These are phyloP conservation scores for Andrena chrysosceles DNA, from an alignment of 2,888 invertebrate genomes.

Conservation along the genomic window DNA sequence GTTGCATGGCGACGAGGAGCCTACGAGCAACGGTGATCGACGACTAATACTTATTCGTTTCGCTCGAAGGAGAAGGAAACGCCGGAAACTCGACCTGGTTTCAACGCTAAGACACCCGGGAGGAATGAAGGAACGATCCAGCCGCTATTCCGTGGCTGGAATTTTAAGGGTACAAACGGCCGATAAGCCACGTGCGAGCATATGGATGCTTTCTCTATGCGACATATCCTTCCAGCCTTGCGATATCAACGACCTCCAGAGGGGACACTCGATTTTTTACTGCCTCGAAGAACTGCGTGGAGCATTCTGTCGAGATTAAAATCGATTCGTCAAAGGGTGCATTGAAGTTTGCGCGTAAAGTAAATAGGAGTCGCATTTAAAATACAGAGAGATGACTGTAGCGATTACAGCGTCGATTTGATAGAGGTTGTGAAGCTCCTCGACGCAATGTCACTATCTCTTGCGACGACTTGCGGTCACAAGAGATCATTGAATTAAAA, in stretches of 20 bases:
- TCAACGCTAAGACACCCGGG: background rate
- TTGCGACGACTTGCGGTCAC: too few species aligned
- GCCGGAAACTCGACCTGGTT: slow-evolving; percentile 19
- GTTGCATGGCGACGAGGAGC: background rate
- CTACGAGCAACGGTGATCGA: slow-evolving; percentile 54
- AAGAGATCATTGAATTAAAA: too few species aligned
- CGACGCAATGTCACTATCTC: too few species aligned
- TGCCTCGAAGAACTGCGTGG: background rate
- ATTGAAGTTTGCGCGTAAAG: slow-evolving; percentile 21
- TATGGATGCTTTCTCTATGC: background rate
- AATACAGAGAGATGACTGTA: too few species aligned
- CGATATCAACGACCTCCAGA: too few species aligned
- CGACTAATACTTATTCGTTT: slow-evolving; percentile 35
- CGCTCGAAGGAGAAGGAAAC: slow-evolving; percentile 5
- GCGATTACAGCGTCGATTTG: too few species aligned
- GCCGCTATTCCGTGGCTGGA: slow-evolving; percentile 43
- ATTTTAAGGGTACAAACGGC: slow-evolving; percentile 34
- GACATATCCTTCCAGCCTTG: too few species aligned
- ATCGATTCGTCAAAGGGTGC: slow-evolving; percentile 38
- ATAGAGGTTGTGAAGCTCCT: too few species aligned
- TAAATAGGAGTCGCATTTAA: slow-evolving; percentile 1
- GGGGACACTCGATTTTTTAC: background rate
- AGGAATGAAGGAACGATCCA: slow-evolving; percentile 29
- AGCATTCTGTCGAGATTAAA: slow-evolving; percentile 13
- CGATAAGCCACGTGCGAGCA: background rate